Percentiles rank a stretch among this genome's conserved stretches.
These are phyloP conservation scores for Atopsyche davidsoni DNA, from an alignment of 1,140 invertebrate genomes.

Conservation along the genomic window DNA sequence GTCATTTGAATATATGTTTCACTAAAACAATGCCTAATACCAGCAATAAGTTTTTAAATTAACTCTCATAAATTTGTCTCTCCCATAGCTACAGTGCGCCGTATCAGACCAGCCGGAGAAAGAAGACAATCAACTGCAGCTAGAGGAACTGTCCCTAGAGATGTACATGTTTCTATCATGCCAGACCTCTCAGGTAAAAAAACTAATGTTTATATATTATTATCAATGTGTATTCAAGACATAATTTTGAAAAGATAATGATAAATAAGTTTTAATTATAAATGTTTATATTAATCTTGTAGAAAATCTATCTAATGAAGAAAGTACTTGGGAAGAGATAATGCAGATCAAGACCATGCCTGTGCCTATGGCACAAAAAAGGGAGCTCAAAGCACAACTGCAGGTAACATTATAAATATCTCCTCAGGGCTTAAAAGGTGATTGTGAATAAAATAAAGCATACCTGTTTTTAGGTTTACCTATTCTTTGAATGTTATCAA, in stretches of 20 bases:
- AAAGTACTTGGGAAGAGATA: slow-evolving; percentile 78
- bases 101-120: slow-evolving; percentile 59
- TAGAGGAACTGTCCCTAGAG: slow-evolving; percentile 57
- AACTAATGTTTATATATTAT: neutral
- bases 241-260: too few relatives aligned
- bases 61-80: slow-evolving; percentile 18
- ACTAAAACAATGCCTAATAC: too few relatives aligned
- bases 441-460: too few relatives aligned
- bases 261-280: neutral
- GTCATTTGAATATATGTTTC: too few relatives aligned
- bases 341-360: slow-evolving; percentile 80
- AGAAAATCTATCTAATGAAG: slow-evolving; percentile 76
- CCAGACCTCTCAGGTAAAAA: slow-evolving; percentile 62
- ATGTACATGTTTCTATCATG: slow-evolving; percentile 67
- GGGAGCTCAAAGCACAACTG: slow-evolving; percentile 69
- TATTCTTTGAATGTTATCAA: too few relatives aligned
- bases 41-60: neutral
- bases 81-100: slow-evolving; percentile 52
- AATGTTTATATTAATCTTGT: slow-evolving; percentile 23
- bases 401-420: slow-evolving; percentile 55
- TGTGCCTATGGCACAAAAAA: slow-evolving; percentile 73
- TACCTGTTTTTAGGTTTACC: too few relatives aligned
- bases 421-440: too few relatives aligned
- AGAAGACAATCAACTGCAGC: slow-evolving; percentile 57
- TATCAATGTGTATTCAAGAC: neutral